Base-by-base conservation (phyloP, 2,113 vertebrate genomes). In the Prietella phreatophila region DNA sequence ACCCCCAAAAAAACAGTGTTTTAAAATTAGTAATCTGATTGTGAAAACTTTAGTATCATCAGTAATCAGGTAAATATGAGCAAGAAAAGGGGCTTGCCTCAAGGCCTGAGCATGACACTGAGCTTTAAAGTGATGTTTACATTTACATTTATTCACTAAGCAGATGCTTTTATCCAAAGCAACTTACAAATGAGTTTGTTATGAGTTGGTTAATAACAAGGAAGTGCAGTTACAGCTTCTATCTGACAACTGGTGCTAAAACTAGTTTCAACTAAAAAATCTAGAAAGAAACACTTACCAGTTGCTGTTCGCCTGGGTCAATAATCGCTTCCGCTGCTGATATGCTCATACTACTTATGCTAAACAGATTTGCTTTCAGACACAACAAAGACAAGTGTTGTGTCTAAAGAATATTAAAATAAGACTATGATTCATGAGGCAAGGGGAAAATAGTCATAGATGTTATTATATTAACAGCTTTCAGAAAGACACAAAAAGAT, bases 281-380 rank as follows among this genome's bases (percentile, higher is more conserved):
- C 39, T 4, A 42, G 39, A 42, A 42, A 42, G 39, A 42, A 42
- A 42, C 39, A 42, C n/a, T n/a, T n/a, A n/a, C 39, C 39, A 42
- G 39, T 42, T 42, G 4, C 39, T 42, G 39, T 42, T 42, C 39
- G 39, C 39, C 39, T 42, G 39, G 39, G 39, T 42, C 39, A 42
- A 42, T 5, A 42, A 42, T 3, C 39, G 5, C 39, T 42, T 42
- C 36, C 36, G 36, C 36, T 75, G 73, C 73, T 17, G 39, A 25
- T 42, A 33, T 33, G 36, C 79, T 82, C 15, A 84, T 53, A 55
- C 55, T 58, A 22, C 80, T 19, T 86, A 33, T 42, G 55, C 19
- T 75, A 67, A 88, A 81, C 61, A 89, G 42, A 50, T 78, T 78
- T 50, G n/a, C 42, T 83, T 58, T 71, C 20, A 56, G 22, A 27